phyloP scores from a whole-genome alignment of 2,888 invertebrate genomes.

The Pandemis cinnamomeana region DNA sequence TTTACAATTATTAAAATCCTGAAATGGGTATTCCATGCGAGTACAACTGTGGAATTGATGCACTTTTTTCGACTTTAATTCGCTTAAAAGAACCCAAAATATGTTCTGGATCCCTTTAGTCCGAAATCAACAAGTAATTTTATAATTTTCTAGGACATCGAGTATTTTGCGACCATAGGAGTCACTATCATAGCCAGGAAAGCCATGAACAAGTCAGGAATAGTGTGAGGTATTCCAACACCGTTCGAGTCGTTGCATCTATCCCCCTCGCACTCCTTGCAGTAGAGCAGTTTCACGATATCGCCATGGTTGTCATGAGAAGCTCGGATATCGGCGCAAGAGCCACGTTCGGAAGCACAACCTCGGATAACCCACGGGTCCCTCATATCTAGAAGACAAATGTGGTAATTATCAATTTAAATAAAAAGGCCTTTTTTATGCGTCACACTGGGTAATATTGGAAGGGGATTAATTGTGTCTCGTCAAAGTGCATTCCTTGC shows the following conservation, averaged over 20 bases:
- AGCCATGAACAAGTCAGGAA: conserved; percentile 56
- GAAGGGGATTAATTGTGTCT: too few species aligned
- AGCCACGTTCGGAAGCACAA: conserved; percentile 67
- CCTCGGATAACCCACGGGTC: conserved; percentile 66
- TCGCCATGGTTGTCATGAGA: conserved; percentile 53
- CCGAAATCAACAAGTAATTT: neutral
- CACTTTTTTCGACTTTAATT: neutral
- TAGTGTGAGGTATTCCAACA: conserved; percentile 51
- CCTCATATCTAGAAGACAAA: conserved; percentile 62
- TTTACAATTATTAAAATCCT: neutral
- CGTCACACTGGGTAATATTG: too few species aligned
- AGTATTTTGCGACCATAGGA: conserved; percentile 64
- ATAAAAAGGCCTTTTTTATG: too few species aligned
- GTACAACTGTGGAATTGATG: too few species aligned
- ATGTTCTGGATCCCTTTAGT: neutral
- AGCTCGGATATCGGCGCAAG: conserved; percentile 63
- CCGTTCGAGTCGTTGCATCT: conserved; percentile 59
- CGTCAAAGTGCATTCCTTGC: too few species aligned
- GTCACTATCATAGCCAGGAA: conserved; percentile 59
- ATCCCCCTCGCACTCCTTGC: conserved; percentile 68
- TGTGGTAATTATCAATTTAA: too few species aligned
- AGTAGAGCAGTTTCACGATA: conserved; percentile 57
- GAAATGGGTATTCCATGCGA: neutral
- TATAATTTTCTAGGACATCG: conserved; percentile 52
- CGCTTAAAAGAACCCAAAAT: too few species aligned